These are phyloP conservation scores for Alligator sinensis DNA, from an alignment of 2,113 vertebrate species.

Conservation along the genomic window DNA sequence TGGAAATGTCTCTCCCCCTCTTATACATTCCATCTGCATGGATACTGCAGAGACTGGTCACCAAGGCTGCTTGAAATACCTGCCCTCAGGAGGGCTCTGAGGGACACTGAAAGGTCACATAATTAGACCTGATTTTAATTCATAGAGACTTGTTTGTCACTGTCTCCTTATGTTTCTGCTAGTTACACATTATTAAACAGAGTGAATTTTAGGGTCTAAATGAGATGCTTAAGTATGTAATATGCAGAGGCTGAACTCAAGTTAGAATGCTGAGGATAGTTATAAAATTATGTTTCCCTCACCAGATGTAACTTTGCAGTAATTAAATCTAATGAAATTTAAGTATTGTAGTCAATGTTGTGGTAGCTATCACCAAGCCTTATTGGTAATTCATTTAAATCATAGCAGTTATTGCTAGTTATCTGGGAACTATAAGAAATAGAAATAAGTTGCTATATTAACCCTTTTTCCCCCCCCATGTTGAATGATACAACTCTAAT, in stretches of 20 bases:
- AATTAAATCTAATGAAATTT: slow-evolving; percentile 74
- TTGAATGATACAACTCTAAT: slow-evolving; percentile 20
- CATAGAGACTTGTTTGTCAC: slow-evolving; percentile 78
- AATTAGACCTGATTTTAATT: slow-evolving; percentile 93
- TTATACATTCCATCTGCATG: slow-evolving; percentile 84
- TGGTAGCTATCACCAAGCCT: slow-evolving; percentile 67
- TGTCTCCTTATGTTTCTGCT: slow-evolving; percentile 77
- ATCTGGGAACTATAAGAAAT: slow-evolving; percentile 52
- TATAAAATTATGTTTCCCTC: slow-evolving; percentile 68
- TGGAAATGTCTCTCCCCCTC: neutral
- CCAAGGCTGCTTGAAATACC: slow-evolving; percentile 79
- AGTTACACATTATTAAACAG: slow-evolving; percentile 86
- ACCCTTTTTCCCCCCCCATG: slow-evolving; percentile 32
- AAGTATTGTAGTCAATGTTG: slow-evolving; percentile 67
- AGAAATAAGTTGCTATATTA: slow-evolving; percentile 28
- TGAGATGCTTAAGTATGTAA: slow-evolving; percentile 77
- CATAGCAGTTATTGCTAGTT: slow-evolving; percentile 56
- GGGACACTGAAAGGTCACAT: slow-evolving; percentile 80
- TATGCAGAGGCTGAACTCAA: slow-evolving; percentile 64
- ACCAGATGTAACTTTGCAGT: slow-evolving; percentile 72
- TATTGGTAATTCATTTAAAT: slow-evolving; percentile 69
- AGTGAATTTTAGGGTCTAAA: slow-evolving; percentile 80
- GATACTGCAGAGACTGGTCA: slow-evolving; percentile 85
- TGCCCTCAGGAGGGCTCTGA: slow-evolving; percentile 75
- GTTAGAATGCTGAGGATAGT: slow-evolving; percentile 67